These are phyloP conservation scores for Lithophane ornitopus DNA, from an alignment of 2,888 invertebrate species.

Conservation along the genomic window DNA sequence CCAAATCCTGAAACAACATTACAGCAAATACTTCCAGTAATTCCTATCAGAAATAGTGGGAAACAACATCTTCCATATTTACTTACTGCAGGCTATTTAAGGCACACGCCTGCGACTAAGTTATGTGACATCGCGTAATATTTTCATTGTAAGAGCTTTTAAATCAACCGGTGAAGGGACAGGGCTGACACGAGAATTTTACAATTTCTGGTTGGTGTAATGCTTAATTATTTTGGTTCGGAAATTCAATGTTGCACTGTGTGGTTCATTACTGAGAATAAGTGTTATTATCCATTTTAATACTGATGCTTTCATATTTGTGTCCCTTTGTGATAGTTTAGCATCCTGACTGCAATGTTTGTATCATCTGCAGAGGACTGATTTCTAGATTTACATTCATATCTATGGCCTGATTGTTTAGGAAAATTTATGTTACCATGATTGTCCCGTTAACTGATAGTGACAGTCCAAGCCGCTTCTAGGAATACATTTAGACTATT, in stretches of 20 bases:
- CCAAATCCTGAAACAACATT: conserved; percentile 39
- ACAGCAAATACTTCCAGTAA: conserved; percentile 48
- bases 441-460: conserved; percentile 20
- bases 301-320: not conserved
- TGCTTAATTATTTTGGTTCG: conserved; percentile 38
- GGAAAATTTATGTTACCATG: conserved; percentile 31
- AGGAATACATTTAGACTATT: conserved; percentile 45
- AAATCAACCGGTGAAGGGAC: conserved; percentile 59
- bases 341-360: not conserved
- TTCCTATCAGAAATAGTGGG: conserved; percentile 57
- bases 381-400: not conserved
- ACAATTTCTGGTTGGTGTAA: conserved; percentile 55
- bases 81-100: conserved; percentile 58
- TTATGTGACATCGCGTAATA: conserved; percentile 68
- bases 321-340: not conserved
- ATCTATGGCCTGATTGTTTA: conserved; percentile 2
- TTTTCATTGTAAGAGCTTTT: conserved; percentile 70
- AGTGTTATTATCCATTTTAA: not conserved
- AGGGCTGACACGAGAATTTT: conserved; percentile 64
- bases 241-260: conserved; percentile 10
- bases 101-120: conserved; percentile 60
- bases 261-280: conserved; percentile 19
- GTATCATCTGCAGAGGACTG: not conserved
- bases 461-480: conserved; percentile 42
- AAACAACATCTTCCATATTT: conserved; percentile 63